Evolutionary conservation across 2,113 vertebrate species (phyloP), one percentile per base, ranked within the genome.

Genomic region (Tor tambroides): DNA sequence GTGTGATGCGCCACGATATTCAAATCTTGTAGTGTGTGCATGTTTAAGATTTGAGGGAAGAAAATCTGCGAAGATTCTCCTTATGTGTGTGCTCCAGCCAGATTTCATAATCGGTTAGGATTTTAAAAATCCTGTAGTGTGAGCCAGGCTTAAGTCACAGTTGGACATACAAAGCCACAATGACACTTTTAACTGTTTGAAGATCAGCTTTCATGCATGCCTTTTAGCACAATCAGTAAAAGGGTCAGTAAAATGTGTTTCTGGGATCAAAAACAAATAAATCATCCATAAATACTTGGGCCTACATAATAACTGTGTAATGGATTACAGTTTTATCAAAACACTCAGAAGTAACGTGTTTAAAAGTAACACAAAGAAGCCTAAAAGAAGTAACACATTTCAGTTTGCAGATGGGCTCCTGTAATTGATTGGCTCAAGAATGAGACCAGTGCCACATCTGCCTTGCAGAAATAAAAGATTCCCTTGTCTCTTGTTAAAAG

Each of bases 381-480:
- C 30, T 69, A 69, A 59, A 74, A 69, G 46, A 86, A 43, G 38
- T 56, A 87, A 83, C 21, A 77, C 51, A 83, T 80, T 87, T 87
- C 21, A 85, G 72, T 38, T 49, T 85, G 26, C 74, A 87, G 32
- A 75, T 72, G 63, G 56, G 41, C 23, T 69, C 26, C 23, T 76
- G 85, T 87, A 83, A 91, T 90, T 84, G 83, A 54, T 76, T 67
- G 49, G 69, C 81, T 85, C 38, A 75, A 80, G 80, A 80, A 76
- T 85, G 75, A 83, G 72, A 72, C 59, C 79, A 61, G 32, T 9
- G 49, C 51, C 65, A 78, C 86, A 86, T 87, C 84, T 88, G 80
- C 28, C 69, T 67, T 38, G n/a, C 65, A 26, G 23, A 69, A 46
- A 84, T 78, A 74, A 65, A 79, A 84, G 35, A 8, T 26, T 89